Base-by-base conservation (phyloP, 2,113 vertebrate species). In the Cyanoderma ruficeps region DNA sequence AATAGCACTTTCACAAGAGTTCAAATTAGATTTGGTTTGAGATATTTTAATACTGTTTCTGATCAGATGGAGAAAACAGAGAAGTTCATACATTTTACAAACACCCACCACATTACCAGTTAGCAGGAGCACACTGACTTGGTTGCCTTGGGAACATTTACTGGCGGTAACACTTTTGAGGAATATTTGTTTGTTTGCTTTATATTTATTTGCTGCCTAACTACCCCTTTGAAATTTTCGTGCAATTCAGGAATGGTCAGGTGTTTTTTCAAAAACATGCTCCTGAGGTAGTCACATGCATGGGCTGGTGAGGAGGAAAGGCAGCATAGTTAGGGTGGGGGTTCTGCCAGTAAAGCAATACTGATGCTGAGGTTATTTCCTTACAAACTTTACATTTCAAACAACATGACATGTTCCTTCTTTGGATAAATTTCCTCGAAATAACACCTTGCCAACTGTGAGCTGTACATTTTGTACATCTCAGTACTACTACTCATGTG, bases 101-200 rank as follows among this genome's bases (percentile, higher is more conserved):
- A 77, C 76, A 79, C 83, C 90, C 77, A 95, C 79, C 33, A 70
- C 19, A 11, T 53, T 65, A 82, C 52, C 60, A 90, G 28, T 64
- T 56, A 79, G 56, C 31, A 86, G 39, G 7, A 79, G 27, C 21
- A 39, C 31, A 33, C 25, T 44, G 65, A 35, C 25, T 92, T 59
- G 3, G 82, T 97, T 96, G 76, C 87, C 91, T 92, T 87, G 92
- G 89, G 81, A 97, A 95, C 79, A 22, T 74, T 87, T 69, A 94
- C 4, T 2, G 65, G n/a, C 55, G 77, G 55, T 49, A 24, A 90
- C 1, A 2, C 31, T 92, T 93, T 89, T 47, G 59, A 89, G 53
- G 44, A 44, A 81, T 65, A 65, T 83, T 74, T 76, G 47, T 64
- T 94, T 67, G 50, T 3, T 83, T 94, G 25, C 11, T 91, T 55